These are phyloP conservation scores for Blennius ocellaris DNA, from an alignment of 2,113 vertebrate genomes.

Conservation along the genomic window DNA sequence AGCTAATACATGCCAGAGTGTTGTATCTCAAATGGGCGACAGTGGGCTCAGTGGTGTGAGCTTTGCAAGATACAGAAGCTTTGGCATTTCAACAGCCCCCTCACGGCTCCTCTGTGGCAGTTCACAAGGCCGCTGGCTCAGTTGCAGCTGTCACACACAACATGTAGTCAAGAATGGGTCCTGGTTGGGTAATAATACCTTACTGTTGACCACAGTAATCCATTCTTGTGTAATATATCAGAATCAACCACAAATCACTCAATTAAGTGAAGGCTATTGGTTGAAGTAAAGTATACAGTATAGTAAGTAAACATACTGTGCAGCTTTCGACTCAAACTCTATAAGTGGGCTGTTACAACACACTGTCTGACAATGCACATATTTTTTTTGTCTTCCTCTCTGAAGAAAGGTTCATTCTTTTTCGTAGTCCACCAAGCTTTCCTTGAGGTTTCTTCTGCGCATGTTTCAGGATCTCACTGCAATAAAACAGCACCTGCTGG, in stretches of 20 bases:
- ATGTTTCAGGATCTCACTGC: conserved; percentile 82
- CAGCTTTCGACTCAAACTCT: too few species aligned
- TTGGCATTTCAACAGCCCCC: conserved; percentile 71
- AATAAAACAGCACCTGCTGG: conserved; percentile 81
- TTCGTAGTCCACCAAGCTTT: background rate
- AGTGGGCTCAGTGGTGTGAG: conserved; percentile 23
- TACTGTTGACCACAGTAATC: conserved; percentile 25
- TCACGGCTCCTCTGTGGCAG: conserved; percentile 37
- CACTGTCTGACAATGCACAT: too few species aligned
- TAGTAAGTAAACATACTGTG: background rate
- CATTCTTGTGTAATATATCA: background rate
- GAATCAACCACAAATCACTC: background rate
- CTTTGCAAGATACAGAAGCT: conserved; percentile 43
- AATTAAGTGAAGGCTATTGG: background rate
- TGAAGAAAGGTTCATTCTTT: background rate
- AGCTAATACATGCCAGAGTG: conserved; percentile 62
- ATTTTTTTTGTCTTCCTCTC: background rate
- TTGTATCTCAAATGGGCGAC: conserved; percentile 64
- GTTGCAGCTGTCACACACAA: conserved; percentile 65
- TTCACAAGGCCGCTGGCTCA: conserved; percentile 39
- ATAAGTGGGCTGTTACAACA: too few species aligned
- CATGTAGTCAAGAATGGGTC: conserved; percentile 13
- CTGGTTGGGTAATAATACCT: conserved; percentile 37
- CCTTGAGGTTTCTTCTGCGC: conserved; percentile 73
- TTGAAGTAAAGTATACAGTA: background rate